Percentiles rank a stretch among this genome's conserved stretches.
These are phyloP conservation scores for Dasyprocta punctata DNA, from an alignment of 2,113 vertebrate species.

Conservation along the genomic window DNA sequence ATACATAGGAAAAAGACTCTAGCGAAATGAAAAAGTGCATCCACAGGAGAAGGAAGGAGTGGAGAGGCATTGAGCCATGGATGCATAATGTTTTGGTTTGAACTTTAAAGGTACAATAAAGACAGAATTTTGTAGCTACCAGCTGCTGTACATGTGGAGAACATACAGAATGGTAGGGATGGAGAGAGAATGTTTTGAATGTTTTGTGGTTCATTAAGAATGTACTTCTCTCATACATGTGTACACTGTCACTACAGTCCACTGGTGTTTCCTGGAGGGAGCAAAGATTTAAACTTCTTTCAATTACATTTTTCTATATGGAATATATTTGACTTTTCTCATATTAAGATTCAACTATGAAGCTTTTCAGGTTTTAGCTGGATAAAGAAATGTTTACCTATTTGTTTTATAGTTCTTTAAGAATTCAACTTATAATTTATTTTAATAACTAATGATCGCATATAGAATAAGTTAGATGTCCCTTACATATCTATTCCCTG, in stretches of 20 bases:
- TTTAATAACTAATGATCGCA: slow-evolving; percentile 26
- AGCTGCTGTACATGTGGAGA: slow-evolving; percentile 16
- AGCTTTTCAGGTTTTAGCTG: neutral
- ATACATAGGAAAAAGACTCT: neutral
- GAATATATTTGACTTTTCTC: neutral
- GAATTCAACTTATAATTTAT: neutral
- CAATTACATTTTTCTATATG: slow-evolving; percentile 31
- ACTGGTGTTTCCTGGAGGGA: neutral
- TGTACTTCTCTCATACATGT: neutral
- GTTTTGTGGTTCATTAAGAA: slow-evolving; percentile 55
- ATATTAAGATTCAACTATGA: neutral
- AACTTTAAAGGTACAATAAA: slow-evolving; percentile 25
- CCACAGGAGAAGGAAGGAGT: neutral
- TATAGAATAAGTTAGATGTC: neutral
- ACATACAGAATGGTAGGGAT: neutral
- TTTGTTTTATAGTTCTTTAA: neutral
- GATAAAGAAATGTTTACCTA: neutral
- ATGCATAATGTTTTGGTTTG: slow-evolving; percentile 27
- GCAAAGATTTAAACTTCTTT: neutral
- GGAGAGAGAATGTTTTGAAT: neutral
- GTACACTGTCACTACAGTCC: neutral
- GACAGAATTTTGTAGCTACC: neutral
- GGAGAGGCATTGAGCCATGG: neutral
- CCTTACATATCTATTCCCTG: neutral
- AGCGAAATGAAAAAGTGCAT: neutral